Evolutionary conservation across 2,113 vertebrate species (phyloP).

Genomic region (Toxostoma redivivum): DNA sequence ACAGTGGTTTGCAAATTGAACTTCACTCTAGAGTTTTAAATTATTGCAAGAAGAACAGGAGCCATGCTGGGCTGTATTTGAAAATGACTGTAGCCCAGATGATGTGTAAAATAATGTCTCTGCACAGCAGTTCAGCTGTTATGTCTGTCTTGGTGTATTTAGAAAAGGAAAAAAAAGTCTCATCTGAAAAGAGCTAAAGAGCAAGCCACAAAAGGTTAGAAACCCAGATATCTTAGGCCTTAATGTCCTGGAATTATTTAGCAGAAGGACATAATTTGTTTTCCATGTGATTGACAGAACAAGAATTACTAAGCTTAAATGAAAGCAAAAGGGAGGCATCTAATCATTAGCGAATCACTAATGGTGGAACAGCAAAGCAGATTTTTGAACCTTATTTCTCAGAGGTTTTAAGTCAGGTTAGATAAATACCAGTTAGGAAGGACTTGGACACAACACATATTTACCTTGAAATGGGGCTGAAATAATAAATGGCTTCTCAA

Average conservation of each 20-base stretch:
- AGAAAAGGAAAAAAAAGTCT: neutral
- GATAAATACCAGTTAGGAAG: neutral
- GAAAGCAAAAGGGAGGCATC: neutral
- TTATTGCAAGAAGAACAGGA: neutral
- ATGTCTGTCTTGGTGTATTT: neutral
- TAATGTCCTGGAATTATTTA: neutral
- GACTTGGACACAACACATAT: neutral
- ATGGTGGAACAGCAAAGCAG: neutral
- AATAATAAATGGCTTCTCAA: neutral
- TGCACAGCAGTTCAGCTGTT: neutral
- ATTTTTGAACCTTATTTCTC: neutral
- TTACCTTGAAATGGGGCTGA: neutral
- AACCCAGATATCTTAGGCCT: neutral
- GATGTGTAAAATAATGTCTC: neutral
- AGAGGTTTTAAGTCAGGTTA: neutral
- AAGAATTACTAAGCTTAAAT: neutral
- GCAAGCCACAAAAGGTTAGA: neutral
- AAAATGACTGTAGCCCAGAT: neutral
- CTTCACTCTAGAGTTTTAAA: neutral
- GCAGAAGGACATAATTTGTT: neutral
- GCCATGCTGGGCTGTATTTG: neutral
- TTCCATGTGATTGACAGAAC: neutral
- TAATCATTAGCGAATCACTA: neutral
- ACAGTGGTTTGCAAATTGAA: neutral
- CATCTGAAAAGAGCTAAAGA: neutral